Base-by-base conservation (phyloP, 2,888 invertebrate species). In the Drosophila yooni region DNA sequence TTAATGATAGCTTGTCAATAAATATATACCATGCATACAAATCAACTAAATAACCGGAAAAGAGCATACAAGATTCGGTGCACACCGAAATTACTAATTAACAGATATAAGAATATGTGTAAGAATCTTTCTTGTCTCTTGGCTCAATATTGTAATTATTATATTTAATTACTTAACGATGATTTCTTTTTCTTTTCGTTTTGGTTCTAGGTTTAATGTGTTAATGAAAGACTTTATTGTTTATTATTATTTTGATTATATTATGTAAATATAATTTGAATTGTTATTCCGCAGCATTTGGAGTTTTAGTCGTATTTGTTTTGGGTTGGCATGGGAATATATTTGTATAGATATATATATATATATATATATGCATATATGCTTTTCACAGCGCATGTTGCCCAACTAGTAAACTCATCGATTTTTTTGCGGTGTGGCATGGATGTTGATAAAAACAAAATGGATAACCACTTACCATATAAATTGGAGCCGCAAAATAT, bases 211-310 rank as follows among this genome's bases (percentile, higher is more conserved):
- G n/a, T 46, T 10, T 13, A 36, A 62, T 61, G 33, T 62, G 36
- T 67, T 56, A 31, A 7, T 58, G 38, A 33, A 53, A 2, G 51
- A 69, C 11, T 31, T 66, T 68, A 52, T 63, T 73, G 25, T 58
- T 72, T 31, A 50, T 43, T 48, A 64, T 52, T 62, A 66, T 79
- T 81, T 73, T 81, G 48, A 70, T 74, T 71, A 67, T 63, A 76
- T 82, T 87, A 81, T 85, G 88, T 81, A 81, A 88, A 85, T 88
- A 83, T 81, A 82, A 79, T 85, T 84, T 87, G 74, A 85, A 82
- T 88, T 84, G 88, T 88, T 88, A 84, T 82, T 88, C 76, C 78
- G 76, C 65, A 60, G 54, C 59, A 59, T 65, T 81, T 68, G 31
- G 46, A 46, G 27, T 59, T 67, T 60, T 48, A 34, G 18, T n/a